phyloP scores from a whole-genome alignment of 23 tunicate species.

The Pegea sp. region DNA sequence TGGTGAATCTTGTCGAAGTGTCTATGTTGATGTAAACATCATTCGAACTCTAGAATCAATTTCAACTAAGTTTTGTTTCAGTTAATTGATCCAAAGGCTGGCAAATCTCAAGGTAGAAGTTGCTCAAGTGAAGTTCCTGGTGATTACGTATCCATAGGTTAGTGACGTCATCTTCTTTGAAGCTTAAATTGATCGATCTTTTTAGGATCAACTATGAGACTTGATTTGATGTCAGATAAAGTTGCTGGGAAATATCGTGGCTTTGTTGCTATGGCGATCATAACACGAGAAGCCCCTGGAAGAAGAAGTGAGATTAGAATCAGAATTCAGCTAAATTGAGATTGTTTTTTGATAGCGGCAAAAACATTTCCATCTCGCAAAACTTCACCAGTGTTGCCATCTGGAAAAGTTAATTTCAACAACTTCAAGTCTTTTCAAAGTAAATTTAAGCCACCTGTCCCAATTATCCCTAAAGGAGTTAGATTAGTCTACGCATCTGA shows the following conservation, averaged over 20 bases:
- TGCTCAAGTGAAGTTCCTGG: constrained; percentile 42
- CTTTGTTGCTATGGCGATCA: neutral
- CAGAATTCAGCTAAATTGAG: too few relatives aligned
- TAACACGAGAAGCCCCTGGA: neutral
- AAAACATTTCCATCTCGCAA: too few relatives aligned
- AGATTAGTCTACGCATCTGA: too few relatives aligned
- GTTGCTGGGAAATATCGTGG: neutral
- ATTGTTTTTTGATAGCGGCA: too few relatives aligned
- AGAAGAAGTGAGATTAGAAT: neutral
- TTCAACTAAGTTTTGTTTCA: neutral
- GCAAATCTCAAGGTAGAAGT: constrained; percentile 53
- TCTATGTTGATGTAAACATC: constrained; percentile 32
- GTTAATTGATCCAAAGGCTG: constrained; percentile 32
- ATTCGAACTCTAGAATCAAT: too few relatives aligned
- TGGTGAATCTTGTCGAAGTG: constrained; percentile 19
- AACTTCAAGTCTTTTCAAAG: too few relatives aligned
- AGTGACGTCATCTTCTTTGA: too few relatives aligned
- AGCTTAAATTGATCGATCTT: too few relatives aligned
- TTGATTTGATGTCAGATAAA: neutral
- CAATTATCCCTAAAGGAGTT: too few relatives aligned
- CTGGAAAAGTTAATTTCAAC: too few relatives aligned
- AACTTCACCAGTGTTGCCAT: too few relatives aligned
- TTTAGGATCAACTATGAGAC: neutral
- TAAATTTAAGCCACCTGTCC: too few relatives aligned
- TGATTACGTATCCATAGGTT: constrained; percentile 56